Base-by-base conservation (phyloP, 1,140 invertebrate genomes). In the Alviniconcha marisindica region DNA sequence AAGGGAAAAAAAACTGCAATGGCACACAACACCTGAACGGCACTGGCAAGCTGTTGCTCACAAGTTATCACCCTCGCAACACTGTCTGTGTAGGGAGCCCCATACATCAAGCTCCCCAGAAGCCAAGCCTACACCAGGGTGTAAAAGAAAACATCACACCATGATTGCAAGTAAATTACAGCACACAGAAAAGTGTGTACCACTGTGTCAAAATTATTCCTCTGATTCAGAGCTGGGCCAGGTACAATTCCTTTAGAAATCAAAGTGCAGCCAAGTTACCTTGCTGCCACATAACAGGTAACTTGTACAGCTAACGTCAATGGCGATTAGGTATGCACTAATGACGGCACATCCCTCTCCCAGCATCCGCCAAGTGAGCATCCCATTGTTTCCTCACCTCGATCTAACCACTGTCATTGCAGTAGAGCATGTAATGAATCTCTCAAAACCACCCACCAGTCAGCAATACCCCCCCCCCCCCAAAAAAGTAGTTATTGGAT, bases 211-310 rank as follows among this genome's bases (percentile, higher is more conserved):
- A 74, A 7, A 42, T 48, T 15, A 31, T 38, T 51, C 2, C 77
- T 80, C 78, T 80, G 78, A 80, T 80, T 80, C 78, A 80, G 78
- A 80, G 78, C 15, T n/a, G 21, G 18, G 73, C 36, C n/a, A 40
- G 10, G 18, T 40, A 42, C 36, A 76, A 21, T 44, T 3, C 18
- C 15, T 24, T 24, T 7, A 38, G 24, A 36, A 73, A 40, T 10
- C 18, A 73, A 10, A 10, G 60, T n/a, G 10, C 7, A 66, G 7
- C 60, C 60, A 28, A n/a, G 18, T 33, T 15, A 36, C 66, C 18
- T 31, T 18, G 18, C 3, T 31, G 66, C 31, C 31, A n/a, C n/a
- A n/a, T 36, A 71, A 31, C 31, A n/a, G n/a, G 66, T 33, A 15
- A 31, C 3, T 38, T 33, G 18, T 71, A 36, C 1, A 18, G 21